Evolutionary conservation across 2,888 invertebrate species (phyloP), one percentile per base, ranked within the genome.

Genomic region (Pimpla rufipes): DNA sequence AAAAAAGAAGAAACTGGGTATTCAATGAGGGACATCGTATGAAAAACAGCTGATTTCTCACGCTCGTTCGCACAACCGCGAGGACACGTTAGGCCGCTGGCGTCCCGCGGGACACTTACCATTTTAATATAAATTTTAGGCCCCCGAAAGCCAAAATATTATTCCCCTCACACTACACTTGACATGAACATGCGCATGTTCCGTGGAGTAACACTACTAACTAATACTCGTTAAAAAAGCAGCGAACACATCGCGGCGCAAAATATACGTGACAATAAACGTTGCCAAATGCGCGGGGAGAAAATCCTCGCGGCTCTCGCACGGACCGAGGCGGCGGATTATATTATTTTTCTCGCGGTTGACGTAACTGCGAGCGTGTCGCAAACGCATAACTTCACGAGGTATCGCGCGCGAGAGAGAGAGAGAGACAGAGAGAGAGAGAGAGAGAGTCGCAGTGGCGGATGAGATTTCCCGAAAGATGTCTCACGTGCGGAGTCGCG

Each of bases 71-170:
- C 23, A 11, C 35, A 62, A 29, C 16, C 45, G 35, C 16, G 5
- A 64, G 3, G 62, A 37, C 35, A 45, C 68, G 64, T 29, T 45
- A 42, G 29, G 42, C 11, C 23, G 29, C 2, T 23, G 3, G 16
- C 42, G 35, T 29, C 16, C 16, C 42, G 8, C 13, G 13, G 4
- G 55, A 57, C 18, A 62, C 87, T 80, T 87, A 92, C 92, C 92
- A 92, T 92, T 92, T 91, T 92, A 85, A 89, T 85, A 47, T n/a
- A 73, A 87, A 90, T 90, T 91, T 90, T 88, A 88, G 90, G 89
- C 90, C 90, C 89, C 89, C 90, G 90, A 93, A 92, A 92, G 91
- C 93, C 92, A 92, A 92, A 93, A 93, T 93, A 93, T 93, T 93
- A 91, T 92, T 91, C 89, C 90, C 88, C 88, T 92, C 89, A 89